These are phyloP conservation scores for Clarias pachynema DNA, from an alignment of 2,797 vertebrate genomes.

Conservation along the genomic window DNA sequence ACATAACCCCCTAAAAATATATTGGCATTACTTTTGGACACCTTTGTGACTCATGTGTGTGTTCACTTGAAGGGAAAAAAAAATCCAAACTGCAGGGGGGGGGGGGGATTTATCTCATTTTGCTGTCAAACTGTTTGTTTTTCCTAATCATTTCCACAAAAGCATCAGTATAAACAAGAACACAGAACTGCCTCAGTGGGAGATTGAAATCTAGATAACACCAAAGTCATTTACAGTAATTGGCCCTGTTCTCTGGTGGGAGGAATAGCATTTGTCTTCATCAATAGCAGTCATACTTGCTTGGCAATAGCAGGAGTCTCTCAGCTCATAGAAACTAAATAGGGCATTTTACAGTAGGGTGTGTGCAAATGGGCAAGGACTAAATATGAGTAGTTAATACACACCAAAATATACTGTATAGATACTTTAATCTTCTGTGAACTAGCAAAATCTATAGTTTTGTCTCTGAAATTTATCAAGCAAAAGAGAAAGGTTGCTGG, in stretches of 20 bases:
- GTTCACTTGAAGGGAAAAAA: too few relatives aligned
- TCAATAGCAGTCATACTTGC: not conserved
- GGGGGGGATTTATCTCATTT: too few relatives aligned
- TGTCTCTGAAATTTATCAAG: not conserved
- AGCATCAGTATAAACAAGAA: not conserved
- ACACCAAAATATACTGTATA: not conserved
- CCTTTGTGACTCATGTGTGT: too few relatives aligned
- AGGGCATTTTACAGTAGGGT: not conserved
- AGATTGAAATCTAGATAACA: constrained; percentile 10
- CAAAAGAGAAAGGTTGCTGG: not conserved
- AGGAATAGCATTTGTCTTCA: not conserved
- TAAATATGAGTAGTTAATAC: not conserved
- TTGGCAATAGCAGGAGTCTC: not conserved
- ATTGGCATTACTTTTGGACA: too few relatives aligned
- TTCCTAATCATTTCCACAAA: not conserved
- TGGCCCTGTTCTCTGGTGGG: not conserved
- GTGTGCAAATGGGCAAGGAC: not conserved
- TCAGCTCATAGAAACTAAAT: not conserved
- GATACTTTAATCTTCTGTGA: not conserved
- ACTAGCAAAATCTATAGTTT: not conserved
- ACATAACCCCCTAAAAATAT: too few relatives aligned
- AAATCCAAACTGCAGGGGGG: too few relatives aligned
- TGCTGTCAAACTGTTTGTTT: too few relatives aligned
- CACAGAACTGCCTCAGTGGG: not conserved
- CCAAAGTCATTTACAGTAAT: not conserved